Evolutionary conservation across 2,888 invertebrate species (phyloP).

Genomic region (Drosophila hawaiiensis): DNA sequence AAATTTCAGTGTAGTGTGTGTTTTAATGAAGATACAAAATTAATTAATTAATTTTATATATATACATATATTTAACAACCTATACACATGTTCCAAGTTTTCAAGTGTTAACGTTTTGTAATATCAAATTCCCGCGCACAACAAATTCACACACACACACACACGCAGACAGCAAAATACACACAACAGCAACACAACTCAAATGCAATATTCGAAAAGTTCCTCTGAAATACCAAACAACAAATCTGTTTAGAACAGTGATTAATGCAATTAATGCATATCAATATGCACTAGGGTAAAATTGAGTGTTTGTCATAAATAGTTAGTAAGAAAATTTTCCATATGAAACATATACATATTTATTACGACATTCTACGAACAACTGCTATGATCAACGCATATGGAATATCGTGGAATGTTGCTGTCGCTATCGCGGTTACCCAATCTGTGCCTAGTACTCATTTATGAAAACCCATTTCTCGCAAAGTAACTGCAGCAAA

Average conservation of each 20-base stretch:
- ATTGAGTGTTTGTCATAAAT: constrained; percentile 35
- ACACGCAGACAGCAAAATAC: constrained; percentile 55
- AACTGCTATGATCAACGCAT: constrained; percentile 70
- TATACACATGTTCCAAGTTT: constrained; percentile 82
- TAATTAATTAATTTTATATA: constrained; percentile 46
- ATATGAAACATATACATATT: constrained; percentile 14
- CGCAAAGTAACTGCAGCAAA: constrained; percentile 36
- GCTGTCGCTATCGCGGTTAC: constrained; percentile 86
- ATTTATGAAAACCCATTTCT: constrained; percentile 58
- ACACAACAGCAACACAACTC: constrained; percentile 53
- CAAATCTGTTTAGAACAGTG: constrained; percentile 7
- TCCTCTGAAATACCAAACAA: constrained; percentile 20
- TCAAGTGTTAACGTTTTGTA: constrained; percentile 54
- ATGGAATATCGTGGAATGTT: constrained; percentile 85
- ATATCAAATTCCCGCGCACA: constrained; percentile 64
- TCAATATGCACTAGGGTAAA: constrained; percentile 49
- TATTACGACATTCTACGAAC: constrained; percentile 46
- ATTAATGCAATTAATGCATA: constrained; percentile 22
- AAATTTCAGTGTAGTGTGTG: constrained; percentile 82
- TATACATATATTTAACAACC: constrained; percentile 71
- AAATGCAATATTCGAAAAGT: constrained; percentile 36
- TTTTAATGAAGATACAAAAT: constrained; percentile 59
- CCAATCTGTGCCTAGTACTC: constrained; percentile 86
- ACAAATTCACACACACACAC: constrained; percentile 57
- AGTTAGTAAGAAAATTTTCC: constrained; percentile 46